Evolutionary conservation across 2,888 invertebrate species (phyloP).

Genomic region (Aethes cnicana): DNA sequence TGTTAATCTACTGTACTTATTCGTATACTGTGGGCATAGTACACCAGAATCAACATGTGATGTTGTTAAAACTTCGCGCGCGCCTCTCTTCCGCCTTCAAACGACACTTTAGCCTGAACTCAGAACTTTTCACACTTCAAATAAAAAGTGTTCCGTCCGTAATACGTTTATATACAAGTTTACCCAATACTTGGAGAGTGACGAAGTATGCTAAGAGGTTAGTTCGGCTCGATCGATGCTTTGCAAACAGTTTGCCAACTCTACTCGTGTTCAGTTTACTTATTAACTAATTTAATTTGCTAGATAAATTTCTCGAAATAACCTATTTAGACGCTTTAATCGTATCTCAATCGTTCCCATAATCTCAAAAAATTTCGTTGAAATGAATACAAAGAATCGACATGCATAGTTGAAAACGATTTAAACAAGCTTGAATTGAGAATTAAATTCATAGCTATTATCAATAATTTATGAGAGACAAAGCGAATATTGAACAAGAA

Average conservation of each 20-base stretch:
- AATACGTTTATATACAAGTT: slow-evolving; percentile 27
- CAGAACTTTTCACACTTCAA: slow-evolving; percentile 12
- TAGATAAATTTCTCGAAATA: too few species aligned
- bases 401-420: too few species aligned
- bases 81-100: not conserved
- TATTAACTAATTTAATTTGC: too few species aligned
- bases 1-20: not conserved
- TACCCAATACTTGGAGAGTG: slow-evolving; percentile 17
- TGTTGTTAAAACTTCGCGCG: slow-evolving; percentile 15
- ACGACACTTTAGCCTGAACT: slow-evolving; percentile 2
- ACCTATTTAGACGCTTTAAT: too few species aligned
- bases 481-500: too few species aligned
- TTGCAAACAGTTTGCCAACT: slow-evolving; percentile 3
- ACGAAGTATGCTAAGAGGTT: slow-evolving; percentile 30
- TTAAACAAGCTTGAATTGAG: too few species aligned
- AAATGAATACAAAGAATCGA: too few species aligned
- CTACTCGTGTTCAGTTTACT: slow-evolving; percentile 13
- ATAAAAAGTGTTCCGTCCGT: slow-evolving; percentile 23
- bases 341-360: too few species aligned
- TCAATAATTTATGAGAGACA: too few species aligned
- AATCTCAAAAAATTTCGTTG: too few species aligned
- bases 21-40: not conserved
- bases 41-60: not conserved
- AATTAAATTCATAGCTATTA: too few species aligned
- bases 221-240: slow-evolving; percentile 20